Evolutionary conservation across 2,888 invertebrate genomes (phyloP).

Genomic region (Linnaemya vulpina): DNA sequence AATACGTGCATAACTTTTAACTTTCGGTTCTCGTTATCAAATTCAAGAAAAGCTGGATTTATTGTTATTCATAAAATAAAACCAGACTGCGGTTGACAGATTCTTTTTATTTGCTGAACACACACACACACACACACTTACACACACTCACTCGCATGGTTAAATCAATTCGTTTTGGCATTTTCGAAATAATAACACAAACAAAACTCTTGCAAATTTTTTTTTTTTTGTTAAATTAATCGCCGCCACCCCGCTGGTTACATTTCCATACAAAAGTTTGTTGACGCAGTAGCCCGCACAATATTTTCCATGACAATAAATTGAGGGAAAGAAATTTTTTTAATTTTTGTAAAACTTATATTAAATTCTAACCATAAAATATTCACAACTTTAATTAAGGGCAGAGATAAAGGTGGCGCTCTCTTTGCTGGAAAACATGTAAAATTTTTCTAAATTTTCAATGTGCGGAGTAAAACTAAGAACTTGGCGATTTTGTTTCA

Average conservation of each 20-base stretch:
- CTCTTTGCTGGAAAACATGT: no score
- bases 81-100: slow-evolving; percentile 61
- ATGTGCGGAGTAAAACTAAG: no score
- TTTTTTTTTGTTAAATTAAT: neutral
- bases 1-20: neutral
- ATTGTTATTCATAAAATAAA: slow-evolving; percentile 49
- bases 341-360: no score
- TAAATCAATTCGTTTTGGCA: slow-evolving; percentile 10
- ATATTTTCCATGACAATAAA: no score
- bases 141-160: neutral
- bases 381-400: no score
- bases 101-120: slow-evolving; percentile 13
- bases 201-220: neutral
- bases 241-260: neutral
- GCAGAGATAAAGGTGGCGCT: no score
- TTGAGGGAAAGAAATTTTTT: no score
- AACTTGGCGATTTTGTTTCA: no score
- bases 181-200: neutral
- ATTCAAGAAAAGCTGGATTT: slow-evolving; percentile 2
- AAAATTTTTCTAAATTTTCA: no score
- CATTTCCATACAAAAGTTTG: no score
- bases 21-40: neutral
- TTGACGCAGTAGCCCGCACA: no score
- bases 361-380: no score
- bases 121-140: neutral